Base-by-base conservation (phyloP, 2,113 vertebrate genomes). In the Sinocyclocheilus anshuiensis region DNA sequence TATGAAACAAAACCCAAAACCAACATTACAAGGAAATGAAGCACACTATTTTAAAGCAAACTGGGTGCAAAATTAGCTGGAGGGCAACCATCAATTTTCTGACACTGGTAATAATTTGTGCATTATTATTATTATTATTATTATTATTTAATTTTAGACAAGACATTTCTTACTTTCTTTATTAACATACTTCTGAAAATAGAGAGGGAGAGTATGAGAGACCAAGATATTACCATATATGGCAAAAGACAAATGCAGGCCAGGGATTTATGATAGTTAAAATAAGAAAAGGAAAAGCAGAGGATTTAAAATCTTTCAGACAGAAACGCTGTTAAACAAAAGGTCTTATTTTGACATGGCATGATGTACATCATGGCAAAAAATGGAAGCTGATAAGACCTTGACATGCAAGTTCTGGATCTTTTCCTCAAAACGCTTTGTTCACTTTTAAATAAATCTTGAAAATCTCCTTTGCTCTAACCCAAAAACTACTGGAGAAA, bases 161-260 rank as follows among this genome's bases (percentile, higher is more conserved):
- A 22, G 16, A 55, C 26, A 77, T 77, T 33, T 77, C 16, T 59
- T 24, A 16, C 78, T 61, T 57, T 16, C 18, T 6, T 63, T 63
- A 26, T 36, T 42, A 24, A 42, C 36, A 57, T 36, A 57, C 36
- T 78, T 22, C 20, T 59, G 18, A 36, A 33, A 57, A 8, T 3
- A 42, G 33, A 79, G 55, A 77, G 45, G 13, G 24, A 5, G 26
- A 16, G 26, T 7, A 7, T 13, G 29, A 26, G n/a, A 11, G n/a
- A 63, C 36, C 13, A 11, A 24, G 36, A 36, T 57, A 42, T 63
- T 63, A 80, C 36, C 78, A 80, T 80, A 80, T 45, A 81, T 65
- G 78, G 57, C 12, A 63, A 80, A 80, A 78, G 9, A 59, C 77
- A 13, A 78, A 36, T 6, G 4, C 20, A 80, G 12, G 78, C 6